Conservation (phyloP, 2,888 invertebrate species). For the Parochlus steinenii region DNA sequence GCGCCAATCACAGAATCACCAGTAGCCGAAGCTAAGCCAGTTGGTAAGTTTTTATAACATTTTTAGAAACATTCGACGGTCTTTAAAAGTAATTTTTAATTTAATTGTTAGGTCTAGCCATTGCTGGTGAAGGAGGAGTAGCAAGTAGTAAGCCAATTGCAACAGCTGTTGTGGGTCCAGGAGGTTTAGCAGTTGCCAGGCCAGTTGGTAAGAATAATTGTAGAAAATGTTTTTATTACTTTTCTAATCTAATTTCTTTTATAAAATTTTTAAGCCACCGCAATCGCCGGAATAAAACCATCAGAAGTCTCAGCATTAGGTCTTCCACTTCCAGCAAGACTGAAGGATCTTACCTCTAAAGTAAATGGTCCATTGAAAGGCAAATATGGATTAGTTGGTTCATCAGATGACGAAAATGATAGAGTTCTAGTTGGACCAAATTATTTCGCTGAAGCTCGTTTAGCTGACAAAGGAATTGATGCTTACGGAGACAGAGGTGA, state of each 20-base stretch:
- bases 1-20: conserved; percentile 41
- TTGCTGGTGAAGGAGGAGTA: conserved; percentile 46
- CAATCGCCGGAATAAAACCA: conserved; percentile 48
- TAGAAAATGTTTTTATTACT: background rate
- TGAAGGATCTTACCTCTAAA: conserved; percentile 6
- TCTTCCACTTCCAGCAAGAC: conserved; percentile 17
- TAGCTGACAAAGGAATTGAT: conserved; percentile 1
- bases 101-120: conserved; percentile 38
- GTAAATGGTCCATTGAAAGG: conserved; percentile 7
- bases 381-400: conserved; percentile 12
- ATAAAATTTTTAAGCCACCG: conserved; percentile 59
- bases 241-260: conserved; percentile 25
- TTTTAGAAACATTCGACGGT: too few species aligned
- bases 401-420: conserved; percentile 6
- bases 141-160: conserved; percentile 55
- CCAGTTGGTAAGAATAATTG: background rate
- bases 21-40: conserved; percentile 59
- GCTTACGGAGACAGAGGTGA: conserved; percentile 2
- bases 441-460: conserved; percentile 9
- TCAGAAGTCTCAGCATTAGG: conserved; percentile 28
- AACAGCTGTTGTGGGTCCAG: conserved; percentile 50
- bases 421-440: conserved; percentile 12
- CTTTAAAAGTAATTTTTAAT: conserved; percentile 9
- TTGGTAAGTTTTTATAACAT: conserved; percentile 33
- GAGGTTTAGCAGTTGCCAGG: conserved; percentile 44